Conservation (phyloP, 2,888 invertebrate genomes). For the Ptychoptera contaminata region DNA sequence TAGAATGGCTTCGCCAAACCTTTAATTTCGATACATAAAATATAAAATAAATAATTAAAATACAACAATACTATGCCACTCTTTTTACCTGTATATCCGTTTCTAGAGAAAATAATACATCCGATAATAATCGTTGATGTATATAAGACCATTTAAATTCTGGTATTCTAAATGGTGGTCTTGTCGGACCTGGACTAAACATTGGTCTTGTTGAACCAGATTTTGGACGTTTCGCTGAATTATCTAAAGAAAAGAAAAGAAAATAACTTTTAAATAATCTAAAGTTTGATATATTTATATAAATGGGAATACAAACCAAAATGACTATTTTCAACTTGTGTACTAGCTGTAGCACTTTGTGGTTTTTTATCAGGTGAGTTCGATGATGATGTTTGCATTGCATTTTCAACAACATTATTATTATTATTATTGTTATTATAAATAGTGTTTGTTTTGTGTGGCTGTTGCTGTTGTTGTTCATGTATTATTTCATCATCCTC, state of each 20-base stretch:
- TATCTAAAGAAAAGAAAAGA: constrained; percentile 11
- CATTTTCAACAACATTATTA: constrained; percentile 4
- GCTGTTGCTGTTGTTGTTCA: constrained; percentile 1
- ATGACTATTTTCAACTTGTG: constrained; percentile 72
- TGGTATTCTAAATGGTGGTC: constrained; percentile 95
- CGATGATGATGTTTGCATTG: constrained; percentile 16
- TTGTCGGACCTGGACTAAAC: constrained; percentile 85
- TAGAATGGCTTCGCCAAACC: constrained; percentile 79
- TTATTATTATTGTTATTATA: constrained; percentile 3
- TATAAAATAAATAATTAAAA: constrained; percentile 5
- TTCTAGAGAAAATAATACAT: constrained; percentile 91
- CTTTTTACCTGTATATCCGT: constrained; percentile 77
- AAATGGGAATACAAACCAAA: constrained; percentile 44
- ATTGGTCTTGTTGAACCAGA: constrained; percentile 62
- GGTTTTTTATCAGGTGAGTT: constrained; percentile 43
- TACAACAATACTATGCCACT: background rate
- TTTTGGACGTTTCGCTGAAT: constrained; percentile 33
- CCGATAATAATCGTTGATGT: constrained; percentile 89
- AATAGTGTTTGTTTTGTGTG: constrained; percentile 1
- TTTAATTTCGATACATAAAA: constrained; percentile 10
- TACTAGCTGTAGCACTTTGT: constrained; percentile 62
- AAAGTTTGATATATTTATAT: background rate
- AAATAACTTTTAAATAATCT: constrained; percentile 2
- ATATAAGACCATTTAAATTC: constrained; percentile 99
- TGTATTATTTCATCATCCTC: constrained; percentile 7